Evolutionary conservation across 2,888 invertebrate species (phyloP), one percentile per base, ranked within the genome.

Genomic region (Drosophila demipolita): DNA sequence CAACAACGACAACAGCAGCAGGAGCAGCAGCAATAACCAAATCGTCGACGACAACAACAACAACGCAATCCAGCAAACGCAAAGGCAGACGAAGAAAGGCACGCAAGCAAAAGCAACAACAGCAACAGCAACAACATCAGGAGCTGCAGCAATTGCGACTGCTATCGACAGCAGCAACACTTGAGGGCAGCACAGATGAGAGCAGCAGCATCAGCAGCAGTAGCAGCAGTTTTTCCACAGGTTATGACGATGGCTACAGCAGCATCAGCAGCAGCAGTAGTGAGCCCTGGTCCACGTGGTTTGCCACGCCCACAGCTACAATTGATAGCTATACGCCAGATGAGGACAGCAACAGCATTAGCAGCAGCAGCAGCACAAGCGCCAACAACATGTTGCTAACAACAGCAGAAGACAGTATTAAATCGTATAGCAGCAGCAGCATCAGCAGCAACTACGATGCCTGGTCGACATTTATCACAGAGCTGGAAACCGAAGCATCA

Each of bases 1-100:
- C 83, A 45, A 45, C 83, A 76, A 71, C 78, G 53, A 68, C 77
- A 60, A 57, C 68, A 53, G 38, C 76, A 71, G 36, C 79, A 72
- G 45, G 70, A 72, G 17, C 71, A 66, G 53, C 78, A 64, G 66
- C 85, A 73, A 71, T 78, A 69, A 69, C 80, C 53, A 80, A 83
- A 73, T 58, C 69, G 64, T 65, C 83, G 35, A 80, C 90, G 23
- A 45, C 45, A 45, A 15, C 20, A 45, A 45, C 89, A 66, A 84
- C 90, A 66, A 83, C 89, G 38, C 67, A 83, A 66, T 82, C 89
- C 71, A 89, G 75, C 71, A 91, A 90, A 63, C 91, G 90, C 55
- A 92, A 92, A 71, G 90, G 90, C 17, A 84, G 91, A 72, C 89
- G 92, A 89, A 92, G 91, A 91, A 91, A 91, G 76, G 68, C 29